Conservation (phyloP, 2,888 invertebrate genomes). For the Cantharis rustica region DNA sequence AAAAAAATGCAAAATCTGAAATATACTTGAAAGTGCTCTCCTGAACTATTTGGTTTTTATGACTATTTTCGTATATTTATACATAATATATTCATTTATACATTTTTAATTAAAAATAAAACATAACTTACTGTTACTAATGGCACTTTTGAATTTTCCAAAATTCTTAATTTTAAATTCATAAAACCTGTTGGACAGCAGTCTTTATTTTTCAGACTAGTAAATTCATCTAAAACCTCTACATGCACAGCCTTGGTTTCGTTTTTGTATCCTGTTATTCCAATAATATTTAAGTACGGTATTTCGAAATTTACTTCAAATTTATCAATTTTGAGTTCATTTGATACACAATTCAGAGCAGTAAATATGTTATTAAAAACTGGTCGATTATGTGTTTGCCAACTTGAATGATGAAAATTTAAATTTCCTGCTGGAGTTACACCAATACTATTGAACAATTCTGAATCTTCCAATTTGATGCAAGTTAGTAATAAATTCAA, state of each 20-base stretch:
- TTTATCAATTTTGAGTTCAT: constrained; percentile 40
- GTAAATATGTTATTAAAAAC: constrained; percentile 42
- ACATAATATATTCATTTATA: too few relatives aligned
- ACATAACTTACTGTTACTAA: constrained; percentile 49
- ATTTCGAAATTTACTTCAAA: constrained; percentile 45
- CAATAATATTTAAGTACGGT: constrained; percentile 51
- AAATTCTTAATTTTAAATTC: constrained; percentile 55
- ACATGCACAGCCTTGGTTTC: constrained; percentile 51
- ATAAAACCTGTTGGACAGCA: constrained; percentile 52
- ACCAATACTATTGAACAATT: constrained; percentile 44
- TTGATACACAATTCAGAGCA: constrained; percentile 39
- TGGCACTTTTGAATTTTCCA: constrained; percentile 49
- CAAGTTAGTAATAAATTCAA: constrained; percentile 52
- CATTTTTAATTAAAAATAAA: neutral
- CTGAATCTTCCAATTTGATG: constrained; percentile 51
- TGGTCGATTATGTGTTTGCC: constrained; percentile 47
- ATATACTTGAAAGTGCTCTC: too few relatives aligned
- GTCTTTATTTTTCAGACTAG: constrained; percentile 50
- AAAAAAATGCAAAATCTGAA: too few relatives aligned
- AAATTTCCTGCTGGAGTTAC: constrained; percentile 33
- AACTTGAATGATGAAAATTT: constrained; percentile 34
- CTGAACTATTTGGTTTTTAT: too few relatives aligned
- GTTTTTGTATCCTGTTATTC: constrained; percentile 50
- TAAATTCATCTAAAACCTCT: constrained; percentile 55
- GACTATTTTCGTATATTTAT: too few relatives aligned